Percentiles rank a stretch among this genome's conserved stretches.
These are phyloP conservation scores for Bambusicola thoracicus DNA, from an alignment of 2,113 vertebrate genomes.

Conservation along the genomic window DNA sequence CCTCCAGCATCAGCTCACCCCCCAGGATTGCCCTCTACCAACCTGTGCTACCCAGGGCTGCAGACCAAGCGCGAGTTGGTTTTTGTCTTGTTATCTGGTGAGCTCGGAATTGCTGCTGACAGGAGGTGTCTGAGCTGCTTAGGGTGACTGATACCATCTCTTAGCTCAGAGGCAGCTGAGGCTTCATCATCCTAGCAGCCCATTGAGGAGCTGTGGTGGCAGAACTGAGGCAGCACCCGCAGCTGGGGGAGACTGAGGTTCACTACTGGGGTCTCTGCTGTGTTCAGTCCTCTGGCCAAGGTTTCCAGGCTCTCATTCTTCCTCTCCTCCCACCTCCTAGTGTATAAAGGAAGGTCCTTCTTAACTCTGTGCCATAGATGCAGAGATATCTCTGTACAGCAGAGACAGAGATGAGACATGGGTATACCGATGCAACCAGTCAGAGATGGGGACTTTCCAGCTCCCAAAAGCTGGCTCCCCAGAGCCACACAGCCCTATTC, in stretches of 20 bases:
- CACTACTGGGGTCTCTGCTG: not conserved
- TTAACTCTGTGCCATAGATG: not conserved
- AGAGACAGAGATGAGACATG: not conserved
- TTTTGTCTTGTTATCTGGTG: not conserved
- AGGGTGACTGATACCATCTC: not conserved
- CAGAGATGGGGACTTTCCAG: not conserved
- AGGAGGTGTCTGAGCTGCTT: not conserved
- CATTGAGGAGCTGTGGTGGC: not conserved
- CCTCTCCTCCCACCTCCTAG: accelerated
- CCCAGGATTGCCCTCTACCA: not conserved
- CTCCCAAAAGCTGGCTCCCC: not conserved
- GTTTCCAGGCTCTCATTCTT: not conserved
- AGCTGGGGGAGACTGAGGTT: not conserved
- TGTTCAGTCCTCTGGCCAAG: not conserved
- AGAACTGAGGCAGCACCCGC: not conserved
- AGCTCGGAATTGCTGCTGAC: not conserved
- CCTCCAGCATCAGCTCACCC: not conserved
- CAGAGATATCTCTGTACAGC: not conserved
- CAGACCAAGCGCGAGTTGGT: accelerated
- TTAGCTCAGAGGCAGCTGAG: not conserved
- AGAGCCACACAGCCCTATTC: not conserved
- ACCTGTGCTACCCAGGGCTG: accelerated
- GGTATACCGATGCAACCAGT: not conserved
- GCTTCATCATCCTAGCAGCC: not conserved
- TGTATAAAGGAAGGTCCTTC: not conserved